Evolutionary conservation across 2,797 vertebrate genomes (phyloP), one percentile per base, ranked within the genome.

Genomic region (Furcifer pardalis): DNA sequence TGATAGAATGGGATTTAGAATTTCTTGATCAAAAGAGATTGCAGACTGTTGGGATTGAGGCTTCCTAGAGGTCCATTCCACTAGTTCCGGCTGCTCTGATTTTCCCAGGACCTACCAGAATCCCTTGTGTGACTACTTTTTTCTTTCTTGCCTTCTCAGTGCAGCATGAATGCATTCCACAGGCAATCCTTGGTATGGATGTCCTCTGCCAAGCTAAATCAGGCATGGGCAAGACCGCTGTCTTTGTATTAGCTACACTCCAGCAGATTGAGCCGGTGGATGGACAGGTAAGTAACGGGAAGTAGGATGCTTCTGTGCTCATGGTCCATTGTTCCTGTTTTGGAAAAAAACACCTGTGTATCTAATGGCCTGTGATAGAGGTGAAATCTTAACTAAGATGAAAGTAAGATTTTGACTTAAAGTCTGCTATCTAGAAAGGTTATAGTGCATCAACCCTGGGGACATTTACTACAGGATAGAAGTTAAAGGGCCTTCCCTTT

Each of bases 201-300:
- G 97, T 97, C 59, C 94, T 97, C 27, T 97, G 97, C 90, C 97
- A 97, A 92, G 97, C 97, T 77, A 97, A 97, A 84, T 97, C 97
- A 9, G 97, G 97, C 75, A 97, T 97, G 97, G 97, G 97, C 4
- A 97, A 97, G 92, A 97, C 97, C 0, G 97, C 97, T 0, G 97
- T 97, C 78, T 97, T 97, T 92, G 97, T 97, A 63, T 84, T 97
- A 91, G 97, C 97, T 81, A 97, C 97, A 0, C 91, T 97, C 77
- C 97, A 97, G 86, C 97, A 97, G 84, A 91, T 97, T 82, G 97
- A 97, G 87, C 97, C 97, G 0, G 91, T 97, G 76, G 96, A 96
- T 4, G 97, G 97, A 56, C 97, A 97, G 96, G 97, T 97, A 91
- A 37, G 82, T 32, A 65, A 63, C 35, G 7, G 42, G 44, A 23